Percentiles rank a stretch among this genome's conserved stretches.
These are phyloP conservation scores for Enteromius unitaeniatus DNA, from an alignment of 2,797 vertebrate species.

Conservation along the genomic window DNA sequence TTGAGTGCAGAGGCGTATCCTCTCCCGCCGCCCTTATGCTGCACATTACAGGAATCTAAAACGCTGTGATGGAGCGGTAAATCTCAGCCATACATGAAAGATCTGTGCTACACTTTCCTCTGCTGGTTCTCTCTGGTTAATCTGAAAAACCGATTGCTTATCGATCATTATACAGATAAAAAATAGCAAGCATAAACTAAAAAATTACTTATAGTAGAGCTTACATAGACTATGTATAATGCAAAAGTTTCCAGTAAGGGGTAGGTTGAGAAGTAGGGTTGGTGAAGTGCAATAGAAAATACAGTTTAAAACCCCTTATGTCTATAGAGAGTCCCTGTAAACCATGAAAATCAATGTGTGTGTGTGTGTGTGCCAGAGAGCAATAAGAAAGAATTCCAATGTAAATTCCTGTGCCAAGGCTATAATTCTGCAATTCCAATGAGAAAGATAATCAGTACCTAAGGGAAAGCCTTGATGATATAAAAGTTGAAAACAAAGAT, in stretches of 20 bases:
- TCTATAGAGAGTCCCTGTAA: too few species aligned
- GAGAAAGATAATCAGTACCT: background rate
- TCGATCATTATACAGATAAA: constrained; percentile 52
- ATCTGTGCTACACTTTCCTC: constrained; percentile 33
- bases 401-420: background rate
- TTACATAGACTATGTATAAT: background rate
- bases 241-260: background rate
- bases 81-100: constrained; percentile 48
- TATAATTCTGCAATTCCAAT: background rate
- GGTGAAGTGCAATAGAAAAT: background rate
- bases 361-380: background rate
- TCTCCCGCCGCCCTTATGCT: constrained; percentile 28
- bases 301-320: background rate
- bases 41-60: constrained; percentile 59
- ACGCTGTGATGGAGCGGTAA: constrained; percentile 45
- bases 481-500: background rate
- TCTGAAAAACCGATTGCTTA: constrained; percentile 40
- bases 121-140: constrained; percentile 44
- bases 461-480: background rate
- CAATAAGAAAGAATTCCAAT: background rate
- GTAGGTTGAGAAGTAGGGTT: background rate
- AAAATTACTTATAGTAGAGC: background rate
- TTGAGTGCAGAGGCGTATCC: constrained; percentile 30
- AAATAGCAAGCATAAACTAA: constrained; percentile 27
- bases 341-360: background rate